phyloP scores from a whole-genome alignment of 23 tunicate genomes.

The Ascidia mentula region DNA sequence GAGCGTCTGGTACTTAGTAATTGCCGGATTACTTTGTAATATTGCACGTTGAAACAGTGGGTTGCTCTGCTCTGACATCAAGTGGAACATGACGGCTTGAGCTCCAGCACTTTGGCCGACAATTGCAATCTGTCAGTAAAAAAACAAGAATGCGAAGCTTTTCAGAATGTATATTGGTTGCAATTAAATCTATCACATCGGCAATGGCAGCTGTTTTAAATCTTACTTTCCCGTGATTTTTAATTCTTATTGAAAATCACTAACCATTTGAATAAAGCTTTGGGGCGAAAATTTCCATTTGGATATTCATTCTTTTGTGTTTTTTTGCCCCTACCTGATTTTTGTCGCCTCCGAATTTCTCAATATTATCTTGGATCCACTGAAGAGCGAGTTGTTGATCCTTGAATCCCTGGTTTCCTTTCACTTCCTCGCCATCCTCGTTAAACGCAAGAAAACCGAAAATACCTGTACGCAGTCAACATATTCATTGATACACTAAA shows the following conservation, averaged over 20 bases:
- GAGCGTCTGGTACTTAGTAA: slow-evolving; percentile 22
- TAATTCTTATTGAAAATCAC: too few relatives aligned
- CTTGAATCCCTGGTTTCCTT: slow-evolving; percentile 64
- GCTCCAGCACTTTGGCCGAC: slow-evolving; percentile 76
- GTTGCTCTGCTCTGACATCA: slow-evolving; percentile 48
- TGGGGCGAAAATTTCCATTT: too few relatives aligned
- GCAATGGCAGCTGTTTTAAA: too few relatives aligned
- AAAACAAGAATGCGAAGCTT: too few relatives aligned
- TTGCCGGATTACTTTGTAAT: slow-evolving; percentile 61
- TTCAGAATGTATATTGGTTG: too few relatives aligned
- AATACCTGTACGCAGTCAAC: background rate
- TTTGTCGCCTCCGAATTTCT: slow-evolving; percentile 78
- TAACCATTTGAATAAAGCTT: too few relatives aligned
- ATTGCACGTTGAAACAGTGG: slow-evolving; percentile 51
- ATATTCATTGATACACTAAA: too few relatives aligned
- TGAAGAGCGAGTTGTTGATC: slow-evolving; percentile 79
- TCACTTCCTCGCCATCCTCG: slow-evolving; percentile 7
- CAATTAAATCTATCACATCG: too few relatives aligned
- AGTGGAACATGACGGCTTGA: slow-evolving; percentile 64
- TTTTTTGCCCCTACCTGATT: slow-evolving; percentile 16
- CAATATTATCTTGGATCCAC: slow-evolving; percentile 80
- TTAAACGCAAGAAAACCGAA: background rate
- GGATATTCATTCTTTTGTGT: background rate
- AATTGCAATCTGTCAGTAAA: slow-evolving; percentile 44
- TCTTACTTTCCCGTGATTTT: too few relatives aligned